Base-by-base conservation (phyloP, 2,797 vertebrate species). In the Chaenodraco wilsoni region DNA sequence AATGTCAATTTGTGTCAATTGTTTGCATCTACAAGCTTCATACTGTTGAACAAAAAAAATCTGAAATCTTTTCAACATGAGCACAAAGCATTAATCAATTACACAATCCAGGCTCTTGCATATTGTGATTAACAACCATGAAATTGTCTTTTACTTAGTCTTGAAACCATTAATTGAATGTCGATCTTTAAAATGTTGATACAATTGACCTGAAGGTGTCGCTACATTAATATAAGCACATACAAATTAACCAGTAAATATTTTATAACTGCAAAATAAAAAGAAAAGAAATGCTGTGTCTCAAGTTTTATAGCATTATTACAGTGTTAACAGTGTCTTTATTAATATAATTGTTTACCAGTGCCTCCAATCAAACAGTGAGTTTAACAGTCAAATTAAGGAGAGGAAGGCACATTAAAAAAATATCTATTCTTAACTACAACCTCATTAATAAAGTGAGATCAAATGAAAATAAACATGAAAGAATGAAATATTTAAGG, bases 71-170 rank as follows among this genome's bases (percentile, higher is more conserved):
- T 78, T 54, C 40, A 45, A 21, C 2, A 48, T 62, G 12, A 62
- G 7, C 49, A 51, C 5, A 40, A 16, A 66, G 41, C 59, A 65
- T 58, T 4, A 64, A 71, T 44, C 16, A 60, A 59, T 52, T 44
- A 41, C 19, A 46, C 31, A 44, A 58, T 21, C 23, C 15, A 65
- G 31, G 48, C 2, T 6, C n/a, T 68, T 48, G 19, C 19, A 45
- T 62, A 48, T 19, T 69, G 40, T 23, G 43, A 76, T 74, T 33
- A 74, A 70, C 54, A 27, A 43, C 60, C 31, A 69, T 71, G 17
- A 69, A 60, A 72, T 73, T 41, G 62, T 59, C 33, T 58, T 75
- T 72, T 31, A 68, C 17, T 52, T 60, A 8, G 17, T 12, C 3
- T 51, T 16, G 10, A 40, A 71, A 75, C 65, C 37, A 76, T 21